Evolutionary conservation across 2,113 vertebrate genomes (phyloP).

Genomic region (Seriola aureovittata): DNA sequence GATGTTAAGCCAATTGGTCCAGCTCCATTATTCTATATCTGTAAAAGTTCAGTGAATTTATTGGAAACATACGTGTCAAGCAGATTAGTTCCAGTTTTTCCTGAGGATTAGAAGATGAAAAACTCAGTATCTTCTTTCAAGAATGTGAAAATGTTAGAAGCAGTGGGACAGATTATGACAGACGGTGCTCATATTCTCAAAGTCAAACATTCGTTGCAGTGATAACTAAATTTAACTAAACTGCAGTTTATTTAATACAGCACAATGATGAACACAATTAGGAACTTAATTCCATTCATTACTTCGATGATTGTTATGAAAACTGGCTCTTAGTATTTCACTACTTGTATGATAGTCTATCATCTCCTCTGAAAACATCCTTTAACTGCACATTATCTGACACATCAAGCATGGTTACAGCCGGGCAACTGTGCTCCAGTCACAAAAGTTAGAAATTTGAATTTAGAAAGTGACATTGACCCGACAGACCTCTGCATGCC

Average conservation of each 20-base stretch:
- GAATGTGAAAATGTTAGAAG: not conserved
- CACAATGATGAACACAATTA: not conserved
- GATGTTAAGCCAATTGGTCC: not conserved
- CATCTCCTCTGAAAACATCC: not conserved
- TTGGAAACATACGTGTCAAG: not conserved
- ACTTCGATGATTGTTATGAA: not conserved
- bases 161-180: not conserved
- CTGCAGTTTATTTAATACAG: not conserved
- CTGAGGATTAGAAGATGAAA: not conserved
- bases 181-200: not conserved
- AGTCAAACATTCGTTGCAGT: not conserved
- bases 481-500: constrained; percentile 7
- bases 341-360: not conserved
- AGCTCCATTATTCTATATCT: not conserved
- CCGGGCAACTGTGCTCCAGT: not conserved
- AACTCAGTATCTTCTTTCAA: not conserved
- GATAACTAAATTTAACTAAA: constrained; percentile 3
- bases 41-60: not conserved
- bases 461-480: not conserved
- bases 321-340: not conserved
- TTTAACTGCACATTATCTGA: constrained; percentile 2
- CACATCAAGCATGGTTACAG: not conserved
- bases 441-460: not conserved
- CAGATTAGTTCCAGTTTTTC: not conserved
- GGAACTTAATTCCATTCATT: not conserved